phyloP scores from a whole-genome alignment of 2,888 invertebrate genomes.

The Pandemis heparana region DNA sequence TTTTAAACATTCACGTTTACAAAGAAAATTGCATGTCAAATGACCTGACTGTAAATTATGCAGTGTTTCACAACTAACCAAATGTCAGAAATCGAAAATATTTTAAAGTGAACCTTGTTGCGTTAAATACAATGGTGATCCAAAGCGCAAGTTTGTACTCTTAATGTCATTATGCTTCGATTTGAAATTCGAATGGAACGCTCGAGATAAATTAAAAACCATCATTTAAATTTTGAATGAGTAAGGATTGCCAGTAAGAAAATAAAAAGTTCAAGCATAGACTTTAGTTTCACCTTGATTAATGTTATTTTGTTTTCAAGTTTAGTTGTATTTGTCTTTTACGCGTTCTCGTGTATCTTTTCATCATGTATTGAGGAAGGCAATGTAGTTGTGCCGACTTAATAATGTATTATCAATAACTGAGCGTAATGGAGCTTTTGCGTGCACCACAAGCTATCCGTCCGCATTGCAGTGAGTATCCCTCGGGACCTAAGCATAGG shows the following conservation, averaged over 20 bases:
- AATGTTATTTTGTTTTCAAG: no score
- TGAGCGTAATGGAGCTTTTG: conserved; percentile 35
- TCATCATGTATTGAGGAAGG: neutral
- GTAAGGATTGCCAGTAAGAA: neutral
- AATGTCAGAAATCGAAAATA: neutral
- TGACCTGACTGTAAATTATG: conserved; percentile 28
- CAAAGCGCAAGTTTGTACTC: conserved; percentile 1
- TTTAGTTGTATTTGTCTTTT: no score
- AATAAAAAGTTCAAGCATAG: neutral
- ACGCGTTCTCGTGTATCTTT: no score
- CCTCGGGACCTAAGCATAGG: conserved; percentile 34
- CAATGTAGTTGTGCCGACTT: neutral
- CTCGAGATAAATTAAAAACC: neutral
- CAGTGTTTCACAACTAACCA: conserved; percentile 1
- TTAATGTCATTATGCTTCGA: neutral
- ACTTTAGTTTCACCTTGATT: neutral
- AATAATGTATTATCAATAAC: conserved; percentile 39
- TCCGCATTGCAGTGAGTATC: conserved; percentile 39
- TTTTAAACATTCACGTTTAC: conserved; percentile 22
- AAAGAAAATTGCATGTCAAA: conserved; percentile 34
- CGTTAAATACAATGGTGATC: neutral
- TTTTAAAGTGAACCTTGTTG: conserved; percentile 8
- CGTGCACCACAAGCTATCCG: conserved; percentile 27
- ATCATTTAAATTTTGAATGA: conserved; percentile 2
- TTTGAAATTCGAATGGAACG: conserved; percentile 18